These are phyloP conservation scores for Panurus biarmicus DNA, from an alignment of 2,113 vertebrate genomes.

Conservation along the genomic window DNA sequence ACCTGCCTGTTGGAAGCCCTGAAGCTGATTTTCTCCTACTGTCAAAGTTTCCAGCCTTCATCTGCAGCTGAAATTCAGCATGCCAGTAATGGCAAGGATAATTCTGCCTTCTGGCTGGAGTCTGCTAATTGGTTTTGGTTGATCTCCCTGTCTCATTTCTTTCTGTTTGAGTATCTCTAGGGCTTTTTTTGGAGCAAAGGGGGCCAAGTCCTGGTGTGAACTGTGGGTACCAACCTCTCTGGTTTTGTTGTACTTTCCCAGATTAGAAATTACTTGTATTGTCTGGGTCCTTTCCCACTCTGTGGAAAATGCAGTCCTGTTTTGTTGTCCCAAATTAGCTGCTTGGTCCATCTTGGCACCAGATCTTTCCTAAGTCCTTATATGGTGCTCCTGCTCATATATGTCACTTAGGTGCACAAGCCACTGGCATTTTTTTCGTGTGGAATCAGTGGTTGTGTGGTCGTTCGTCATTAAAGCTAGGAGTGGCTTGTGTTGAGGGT, in stretches of 20 bases:
- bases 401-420: not conserved
- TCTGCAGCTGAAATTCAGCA: not conserved
- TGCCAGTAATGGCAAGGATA: not conserved
- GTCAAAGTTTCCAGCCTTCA: not conserved
- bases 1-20: not conserved
- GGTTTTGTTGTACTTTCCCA: not conserved
- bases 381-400: not conserved
- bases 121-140: slow-evolving; percentile 27
- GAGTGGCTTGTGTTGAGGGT: not conserved
- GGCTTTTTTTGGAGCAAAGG: not conserved
- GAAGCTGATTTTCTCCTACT: not conserved
- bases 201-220: not conserved
- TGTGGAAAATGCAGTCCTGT: not conserved
- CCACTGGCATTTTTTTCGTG: not conserved
- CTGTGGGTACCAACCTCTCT: not conserved
- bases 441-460: not conserved
- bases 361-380: not conserved
- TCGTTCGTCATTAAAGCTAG: not conserved
- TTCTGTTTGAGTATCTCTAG: not conserved
- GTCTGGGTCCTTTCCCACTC: not conserved
- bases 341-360: not conserved
- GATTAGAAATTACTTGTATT: not conserved
- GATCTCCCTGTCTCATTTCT: not conserved
- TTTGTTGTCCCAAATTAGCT: not conserved
- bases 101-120: slow-evolving; percentile 29